Base-by-base conservation (phyloP, 2,888 invertebrate species). In the Papilio demoleus region DNA sequence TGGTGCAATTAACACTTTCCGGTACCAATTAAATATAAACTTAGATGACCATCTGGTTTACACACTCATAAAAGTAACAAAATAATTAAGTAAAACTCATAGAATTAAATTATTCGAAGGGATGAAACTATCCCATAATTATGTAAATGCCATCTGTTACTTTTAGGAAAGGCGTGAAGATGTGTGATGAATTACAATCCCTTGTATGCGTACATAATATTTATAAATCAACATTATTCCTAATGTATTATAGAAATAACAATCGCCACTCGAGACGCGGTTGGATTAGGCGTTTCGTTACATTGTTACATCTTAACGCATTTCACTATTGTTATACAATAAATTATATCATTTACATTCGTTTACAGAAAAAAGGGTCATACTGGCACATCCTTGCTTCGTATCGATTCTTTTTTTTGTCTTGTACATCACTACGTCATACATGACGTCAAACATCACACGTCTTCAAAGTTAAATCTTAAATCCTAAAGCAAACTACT, bases 281-380 rank as follows among this genome's bases (percentile, higher is more conserved):
- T 86, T 72, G 84, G 85, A 90, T 90, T 90, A 86, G 85, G 79
- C 83, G 78, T 80, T 78, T 86, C 83, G 78, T 87, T 87, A 83
- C 84, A 80, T 81, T 82, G 65, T 80, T 85, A 85, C 85, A 84
- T 84, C 83, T 81, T 83, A 85, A 82, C 82, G 76, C 73, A 78
- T 81, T 78, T 74, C 75, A 76, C 76, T 77, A 79, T 81, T 80
- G 72, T 79, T 75, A 76, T 77, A 68, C 24, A 53, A 59, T 68
- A 50, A 36, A 68, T 31, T 42, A 27, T 9, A 58, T 58, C 45
- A 45, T 66, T 45, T 66, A 22, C 17, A 59, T 63, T 6, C n/a
- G 58, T 71, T 70, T 62, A 71, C 66, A 70, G 63, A 71, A 67
- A 66, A 66, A 56, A 56, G 53, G 31, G 53, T 56, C 27, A 31